Evolutionary conservation across 2,797 vertebrate genomes (phyloP), one percentile per base, ranked within the genome.

Genomic region (Trachops cirrhosus): DNA sequence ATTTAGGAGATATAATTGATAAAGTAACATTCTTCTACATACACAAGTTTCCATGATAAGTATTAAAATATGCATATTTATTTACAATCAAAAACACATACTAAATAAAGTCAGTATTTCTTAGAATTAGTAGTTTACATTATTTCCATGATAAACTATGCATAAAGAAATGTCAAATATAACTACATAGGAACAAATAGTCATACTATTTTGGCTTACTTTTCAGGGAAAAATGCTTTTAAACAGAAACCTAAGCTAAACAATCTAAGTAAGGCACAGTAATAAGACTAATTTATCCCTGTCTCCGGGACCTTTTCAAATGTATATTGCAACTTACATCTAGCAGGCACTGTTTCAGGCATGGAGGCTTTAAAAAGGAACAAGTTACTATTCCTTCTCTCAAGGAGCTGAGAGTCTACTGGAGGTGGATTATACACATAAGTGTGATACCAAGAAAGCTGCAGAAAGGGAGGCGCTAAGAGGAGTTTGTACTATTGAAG

Each of bases 131-230:
- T 48, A 73, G 59, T 85, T 90, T 86, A 96, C 9, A 77, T 70
- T 88, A 92, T 84, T 94, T 95, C 32, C 39, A 95, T 92, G 95
- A 91, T 82, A 96, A 96, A 86, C 77, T 94, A 96, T 86, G 87
- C 57, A 77, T 48, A 91, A 85, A 96, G 83, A 97, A 97, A 95
- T 95, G 67, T 96, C 95, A 96, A 96, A 86, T 96, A 90, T 80
- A 97, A 80, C 67, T 71, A 89, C 22, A 74, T 16, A 48, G 48
- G 54, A 91, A 91, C 24, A 93, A 97, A 86, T 68, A 6, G 95
- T 77, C 95, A 82, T 59, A 93, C 77, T 93, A 78, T 54, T 71
- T 94, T 71, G 89, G 26, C 12, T 92, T 89, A 67, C 22, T 95
- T 95, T 95, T 93, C 44, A 96, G 64, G 92, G 74, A 67, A 88